phyloP scores from a whole-genome alignment of 2,888 invertebrate species.

The Cryptocephalus primarius region DNA sequence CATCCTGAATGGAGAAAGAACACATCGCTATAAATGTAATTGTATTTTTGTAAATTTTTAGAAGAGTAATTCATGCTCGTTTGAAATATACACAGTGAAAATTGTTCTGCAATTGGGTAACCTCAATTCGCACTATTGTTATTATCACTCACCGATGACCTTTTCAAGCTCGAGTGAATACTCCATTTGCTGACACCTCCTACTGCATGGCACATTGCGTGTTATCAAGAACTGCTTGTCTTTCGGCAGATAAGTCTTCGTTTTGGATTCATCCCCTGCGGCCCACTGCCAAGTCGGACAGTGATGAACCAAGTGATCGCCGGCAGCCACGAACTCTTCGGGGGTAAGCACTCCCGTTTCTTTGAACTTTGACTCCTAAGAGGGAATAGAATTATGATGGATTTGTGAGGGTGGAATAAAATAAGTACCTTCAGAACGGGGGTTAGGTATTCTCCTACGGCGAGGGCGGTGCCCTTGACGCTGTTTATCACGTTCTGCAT shows the following conservation, averaged over 20 bases:
- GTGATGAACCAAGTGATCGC: constrained; percentile 96
- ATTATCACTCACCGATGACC: constrained; percentile 44
- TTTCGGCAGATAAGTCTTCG: constrained; percentile 80
- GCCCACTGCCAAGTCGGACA: constrained; percentile 99
- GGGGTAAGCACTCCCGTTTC: constrained; percentile 98
- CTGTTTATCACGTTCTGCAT: constrained; percentile 96
- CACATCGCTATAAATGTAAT: too few relatives aligned
- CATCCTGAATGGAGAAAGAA: too few relatives aligned
- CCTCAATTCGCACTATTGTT: too few relatives aligned
- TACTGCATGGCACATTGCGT: constrained; percentile 91
- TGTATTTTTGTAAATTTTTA: too few relatives aligned
- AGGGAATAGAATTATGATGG: neutral
- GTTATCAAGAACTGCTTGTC: constrained; percentile 97
- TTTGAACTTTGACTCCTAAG: constrained; percentile 89
- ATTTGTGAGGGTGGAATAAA: neutral
- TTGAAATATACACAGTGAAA: too few relatives aligned
- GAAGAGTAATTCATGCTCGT: too few relatives aligned
- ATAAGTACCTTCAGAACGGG: constrained; percentile 83
- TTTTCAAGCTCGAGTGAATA: constrained; percentile 86
- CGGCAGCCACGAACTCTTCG: constrained; percentile 97
- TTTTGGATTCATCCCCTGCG: constrained; percentile 79
- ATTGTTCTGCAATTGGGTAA: too few relatives aligned
- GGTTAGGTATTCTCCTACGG: constrained; percentile 92
- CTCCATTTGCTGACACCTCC: constrained; percentile 93
- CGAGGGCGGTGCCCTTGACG: constrained; percentile 89